Evolutionary conservation across 2,888 invertebrate species (phyloP), one percentile per base, ranked within the genome.

Genomic region (Archips crataeganus): DNA sequence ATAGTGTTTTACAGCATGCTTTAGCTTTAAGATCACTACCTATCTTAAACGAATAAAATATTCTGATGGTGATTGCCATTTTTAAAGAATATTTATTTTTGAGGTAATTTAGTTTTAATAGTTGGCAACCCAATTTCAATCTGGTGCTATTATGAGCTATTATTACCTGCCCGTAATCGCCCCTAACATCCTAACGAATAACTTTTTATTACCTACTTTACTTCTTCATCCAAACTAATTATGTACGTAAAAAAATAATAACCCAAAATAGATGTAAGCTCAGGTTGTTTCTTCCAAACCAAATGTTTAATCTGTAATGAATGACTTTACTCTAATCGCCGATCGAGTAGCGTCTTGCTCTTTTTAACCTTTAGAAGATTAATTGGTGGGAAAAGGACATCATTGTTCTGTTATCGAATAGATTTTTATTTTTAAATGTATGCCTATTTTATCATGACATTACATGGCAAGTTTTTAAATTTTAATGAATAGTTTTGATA

Each of bases 101-200:
- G 11, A 32, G 32, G 57, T 4, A 0, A 57, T 32, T 32, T 32
- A 10, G 4, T 11, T 57, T 32, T 57, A 54, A 1, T 23, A 11
- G 57, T 11, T 23, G 57, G 57, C 32, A 57, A 57, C 57, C 57
- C 57, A n/a, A n/a, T n/a, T 2, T 57, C 57, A 32, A 32, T 57
- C 54, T 57, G 57, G 11, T 57, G 23, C 49, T 57, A 49, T 10
- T 45, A 45, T 45, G 45, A 49, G n/a, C 49, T 49, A 83, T 87
- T 87, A 89, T 89, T 88, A 89, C 84, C 83, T 80, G 63, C 76
- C 78, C 79, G 84, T 86, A 87, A 88, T 86, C 84, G 85, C 77
- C 84, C 84, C 84, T 77, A 78, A 78, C 79, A 77, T 78, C 78
- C 78, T 77, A 63, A 11, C 81, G 82, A 82, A 81, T 79, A 84